These are phyloP conservation scores for Schizothorax lantsangensis DNA, from an alignment of 2,797 vertebrate genomes.

Conservation along the genomic window DNA sequence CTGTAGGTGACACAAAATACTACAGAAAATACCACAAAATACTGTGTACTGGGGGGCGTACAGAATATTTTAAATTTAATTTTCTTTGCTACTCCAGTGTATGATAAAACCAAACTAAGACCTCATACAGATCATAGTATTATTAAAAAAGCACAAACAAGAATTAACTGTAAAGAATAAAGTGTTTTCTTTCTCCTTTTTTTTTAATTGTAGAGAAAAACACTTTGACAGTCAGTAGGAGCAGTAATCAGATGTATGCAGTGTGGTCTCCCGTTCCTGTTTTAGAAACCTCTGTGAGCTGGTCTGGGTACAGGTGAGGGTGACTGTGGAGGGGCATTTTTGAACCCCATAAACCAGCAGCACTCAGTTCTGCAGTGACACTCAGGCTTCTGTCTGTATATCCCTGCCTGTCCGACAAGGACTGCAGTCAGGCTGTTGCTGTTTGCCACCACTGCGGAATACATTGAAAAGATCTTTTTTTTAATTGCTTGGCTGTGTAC, in stretches of 20 bases:
- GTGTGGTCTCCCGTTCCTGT: slow-evolving; percentile 54
- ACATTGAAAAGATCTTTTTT: slow-evolving; percentile 34
- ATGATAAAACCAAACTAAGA: slow-evolving; percentile 99
- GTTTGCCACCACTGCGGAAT: slow-evolving; percentile 44
- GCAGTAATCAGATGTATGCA: slow-evolving; percentile 59
- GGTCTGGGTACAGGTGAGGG: slow-evolving; percentile 41
- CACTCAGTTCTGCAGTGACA: slow-evolving; percentile 50
- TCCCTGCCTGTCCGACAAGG: slow-evolving; percentile 34
- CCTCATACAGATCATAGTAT: slow-evolving; percentile 99
- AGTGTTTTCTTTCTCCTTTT: slow-evolving; percentile 84
- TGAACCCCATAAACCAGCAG: slow-evolving; percentile 43
- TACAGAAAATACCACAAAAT: slow-evolving; percentile 87
- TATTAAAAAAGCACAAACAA: slow-evolving; percentile 97
- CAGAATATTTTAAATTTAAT: slow-evolving; percentile 88
- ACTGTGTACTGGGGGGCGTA: slow-evolving; percentile 98
- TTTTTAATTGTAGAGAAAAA: slow-evolving; percentile 80
- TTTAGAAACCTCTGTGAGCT: slow-evolving; percentile 54
- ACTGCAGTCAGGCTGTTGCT: slow-evolving; percentile 12
- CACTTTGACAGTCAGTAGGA: slow-evolving; percentile 63
- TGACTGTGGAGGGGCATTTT: slow-evolving; percentile 42
- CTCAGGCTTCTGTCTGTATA: slow-evolving; percentile 45
- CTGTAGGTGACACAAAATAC: slow-evolving; percentile 59
- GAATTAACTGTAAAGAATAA: slow-evolving; percentile 87
- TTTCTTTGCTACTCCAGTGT: slow-evolving; percentile 99
- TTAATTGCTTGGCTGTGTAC: slow-evolving; percentile 50